Evolutionary conservation across 2,797 vertebrate species (phyloP), one percentile per base, ranked within the genome.

Genomic region (Myripristis jacobus): DNA sequence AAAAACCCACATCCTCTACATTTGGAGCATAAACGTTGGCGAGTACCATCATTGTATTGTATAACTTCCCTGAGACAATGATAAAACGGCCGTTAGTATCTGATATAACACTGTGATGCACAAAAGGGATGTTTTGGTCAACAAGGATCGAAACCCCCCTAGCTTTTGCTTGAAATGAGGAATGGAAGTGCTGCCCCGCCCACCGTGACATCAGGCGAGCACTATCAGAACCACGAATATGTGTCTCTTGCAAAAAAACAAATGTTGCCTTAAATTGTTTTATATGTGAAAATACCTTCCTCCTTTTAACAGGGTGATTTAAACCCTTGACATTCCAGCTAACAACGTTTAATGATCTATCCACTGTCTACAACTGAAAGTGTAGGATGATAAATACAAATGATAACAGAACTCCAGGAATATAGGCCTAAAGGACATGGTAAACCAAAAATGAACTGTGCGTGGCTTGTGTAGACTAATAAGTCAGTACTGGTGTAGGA

Each of bases 321-420:
- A 53, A 15, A 29, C 22, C 51, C 22, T 53, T 53, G 13, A 54
- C 52, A 8, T 54, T 54, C 52, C 27, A 54, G 52, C 52, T 54
- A 7, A 16, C 2, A 4, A 54, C 7, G 13, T 27, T 54, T 43
- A 43, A 43, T 8, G 11, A 11, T 8, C 41, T 43, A 43, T 43
- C 41, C 41, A 43, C 12, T 43, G 3, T 43, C 13, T 18, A 16
- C 11, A 18, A 11, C 16, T 43, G 3, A 18, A 18, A 16, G 16
- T 43, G 13, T 16, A 18, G 41, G 41, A 15, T 43, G 34, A 10
- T 34, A 34, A 34, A 7, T 10, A 34, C 34, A 34, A 34, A 34
- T 34, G 34, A 34, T 34, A 8, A 5, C 34, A 34, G 7, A 34
- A 34, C 34, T 34, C 34, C 34, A 15, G 16, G 41, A 43, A 43